Evolutionary conservation across 2,113 vertebrate species (phyloP).

Genomic region (Aramus guarauna): DNA sequence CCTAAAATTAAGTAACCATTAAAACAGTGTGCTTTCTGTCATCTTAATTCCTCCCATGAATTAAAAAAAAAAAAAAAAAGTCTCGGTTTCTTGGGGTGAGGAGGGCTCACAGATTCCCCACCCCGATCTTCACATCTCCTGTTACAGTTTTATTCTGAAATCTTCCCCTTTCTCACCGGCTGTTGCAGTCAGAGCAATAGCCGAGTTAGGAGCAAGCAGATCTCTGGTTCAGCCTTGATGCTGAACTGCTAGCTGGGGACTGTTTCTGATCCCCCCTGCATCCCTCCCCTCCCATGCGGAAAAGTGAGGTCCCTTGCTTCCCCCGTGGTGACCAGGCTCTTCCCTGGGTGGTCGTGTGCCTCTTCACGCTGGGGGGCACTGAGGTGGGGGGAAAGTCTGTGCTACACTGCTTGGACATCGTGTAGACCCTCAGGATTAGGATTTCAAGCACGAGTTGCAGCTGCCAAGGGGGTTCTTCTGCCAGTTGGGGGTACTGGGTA

Average conservation of each 20-base stretch:
- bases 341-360: rapidly evolving
- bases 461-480: not conserved
- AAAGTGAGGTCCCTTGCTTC: not conserved
- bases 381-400: not conserved
- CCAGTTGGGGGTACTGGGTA: rapidly evolving
- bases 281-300: not conserved
- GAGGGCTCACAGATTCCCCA: not conserved
- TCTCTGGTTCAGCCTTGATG: not conserved
- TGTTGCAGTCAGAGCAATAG: not conserved
- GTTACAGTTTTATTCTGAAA: not conserved
- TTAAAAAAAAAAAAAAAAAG: not conserved
- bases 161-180: not conserved
- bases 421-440: not conserved
- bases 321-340: not conserved
- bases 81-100: not conserved
- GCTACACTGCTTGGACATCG: rapidly evolving
- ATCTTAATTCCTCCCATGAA: not conserved
- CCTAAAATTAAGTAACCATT: not conserved
- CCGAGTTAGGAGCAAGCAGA: not conserved
- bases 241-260: not conserved
- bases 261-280: not conserved
- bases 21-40: not conserved
- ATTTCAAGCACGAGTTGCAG: not conserved
- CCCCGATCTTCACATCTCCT: not conserved
- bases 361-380: not conserved